These are phyloP conservation scores for Bilobella aurantiaca DNA, from an alignment of 1,140 invertebrate genomes.

Conservation along the genomic window DNA sequence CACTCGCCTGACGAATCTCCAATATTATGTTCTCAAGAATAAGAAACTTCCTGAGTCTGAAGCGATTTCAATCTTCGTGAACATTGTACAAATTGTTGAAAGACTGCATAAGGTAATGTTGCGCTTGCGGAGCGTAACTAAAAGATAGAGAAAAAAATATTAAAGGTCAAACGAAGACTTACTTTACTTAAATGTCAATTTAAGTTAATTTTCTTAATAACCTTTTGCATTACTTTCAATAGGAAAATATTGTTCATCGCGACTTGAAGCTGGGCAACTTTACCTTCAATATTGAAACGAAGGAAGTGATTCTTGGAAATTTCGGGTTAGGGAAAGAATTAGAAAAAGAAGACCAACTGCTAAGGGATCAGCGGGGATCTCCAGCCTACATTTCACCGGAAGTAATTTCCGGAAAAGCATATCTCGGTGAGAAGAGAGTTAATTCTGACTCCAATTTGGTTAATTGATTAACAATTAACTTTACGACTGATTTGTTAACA, in stretches of 20 bases:
- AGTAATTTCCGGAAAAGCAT: constrained; percentile 63
- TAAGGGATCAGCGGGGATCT: constrained; percentile 69
- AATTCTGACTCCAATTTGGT: too few species aligned
- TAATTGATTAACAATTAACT: too few species aligned
- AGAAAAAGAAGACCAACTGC: constrained; percentile 58
- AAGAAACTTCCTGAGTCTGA: constrained; percentile 67
- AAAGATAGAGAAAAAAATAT: constrained; percentile 8
- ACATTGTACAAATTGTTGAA: constrained; percentile 63
- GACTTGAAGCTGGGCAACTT: constrained; percentile 73
- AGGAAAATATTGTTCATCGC: constrained; percentile 71
- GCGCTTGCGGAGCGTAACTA: neutral
- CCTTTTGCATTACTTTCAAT: constrained; percentile 41
- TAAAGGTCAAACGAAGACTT: neutral
- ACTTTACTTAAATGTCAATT: neutral
- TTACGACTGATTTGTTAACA: too few species aligned
- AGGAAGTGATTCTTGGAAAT: constrained; percentile 63
- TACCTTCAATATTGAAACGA: constrained; percentile 58
- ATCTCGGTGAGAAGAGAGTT: constrained; percentile 44
- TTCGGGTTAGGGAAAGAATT: constrained; percentile 73
- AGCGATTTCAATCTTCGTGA: constrained; percentile 63
- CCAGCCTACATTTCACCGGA: constrained; percentile 77
- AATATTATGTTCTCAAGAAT: constrained; percentile 71
- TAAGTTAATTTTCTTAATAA: constrained; percentile 1
- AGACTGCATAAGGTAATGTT: constrained; percentile 65
- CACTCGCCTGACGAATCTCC: constrained; percentile 60